Evolutionary conservation across 2,113 vertebrate genomes (phyloP).

Genomic region (Corvus cornix): DNA sequence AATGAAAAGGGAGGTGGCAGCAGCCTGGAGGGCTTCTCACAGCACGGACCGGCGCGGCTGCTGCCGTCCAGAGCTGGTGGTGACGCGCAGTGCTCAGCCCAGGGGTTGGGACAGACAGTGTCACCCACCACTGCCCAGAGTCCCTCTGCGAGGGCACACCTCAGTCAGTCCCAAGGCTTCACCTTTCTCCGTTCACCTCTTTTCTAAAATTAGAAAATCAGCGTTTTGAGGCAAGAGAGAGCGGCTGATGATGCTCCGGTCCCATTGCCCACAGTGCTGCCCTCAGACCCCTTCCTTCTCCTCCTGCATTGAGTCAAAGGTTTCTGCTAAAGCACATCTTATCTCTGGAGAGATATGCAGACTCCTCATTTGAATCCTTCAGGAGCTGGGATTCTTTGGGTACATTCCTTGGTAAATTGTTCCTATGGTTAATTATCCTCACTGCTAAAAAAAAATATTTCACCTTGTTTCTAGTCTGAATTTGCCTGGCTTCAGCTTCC

Average conservation of each 20-base stretch:
- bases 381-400: background rate
- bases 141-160: background rate
- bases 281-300: background rate
- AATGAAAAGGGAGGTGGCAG: background rate
- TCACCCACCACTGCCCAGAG: background rate
- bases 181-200: background rate
- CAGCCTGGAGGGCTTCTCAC: background rate
- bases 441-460: constrained; percentile 15
- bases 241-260: background rate
- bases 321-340: background rate
- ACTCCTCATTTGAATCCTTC: constrained; percentile 30
- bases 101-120: accelerated
- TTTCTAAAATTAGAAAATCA: background rate
- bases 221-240: background rate
- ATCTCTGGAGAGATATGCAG: background rate
- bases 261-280: background rate
- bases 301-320: accelerated
- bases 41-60: accelerated
- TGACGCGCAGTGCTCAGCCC: background rate
- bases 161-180: background rate
- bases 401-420: constrained; percentile 37
- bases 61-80: accelerated
- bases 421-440: constrained; percentile 44
- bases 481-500: constrained; percentile 42
- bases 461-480: constrained; percentile 43